A percentile compares a stretch with the other conserved stretches of the same genome.
Conservation (phyloP, 2,888 invertebrate species). For the Hydroisotoma schaefferi region DNA sequence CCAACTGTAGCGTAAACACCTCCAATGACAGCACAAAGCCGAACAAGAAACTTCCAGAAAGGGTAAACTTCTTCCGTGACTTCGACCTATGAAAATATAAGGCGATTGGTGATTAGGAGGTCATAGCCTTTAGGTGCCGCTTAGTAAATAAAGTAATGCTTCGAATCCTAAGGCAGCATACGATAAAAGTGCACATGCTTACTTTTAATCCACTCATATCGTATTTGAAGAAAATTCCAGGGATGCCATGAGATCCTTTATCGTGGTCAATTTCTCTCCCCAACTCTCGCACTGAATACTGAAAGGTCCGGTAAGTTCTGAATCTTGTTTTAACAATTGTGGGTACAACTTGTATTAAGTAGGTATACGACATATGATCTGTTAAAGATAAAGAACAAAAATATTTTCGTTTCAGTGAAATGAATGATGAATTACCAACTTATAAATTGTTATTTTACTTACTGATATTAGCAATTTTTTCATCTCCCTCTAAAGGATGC, state of each 20-base stretch:
- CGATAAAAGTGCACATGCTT: too few species aligned
- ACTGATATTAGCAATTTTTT: slow-evolving; percentile 70
- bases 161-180: neutral
- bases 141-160: neutral
- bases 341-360: slow-evolving; percentile 93
- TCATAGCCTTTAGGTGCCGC: too few species aligned
- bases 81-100: slow-evolving; percentile 39
- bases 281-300: slow-evolving; percentile 90
- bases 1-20: slow-evolving; percentile 77
- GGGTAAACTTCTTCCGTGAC: slow-evolving; percentile 73
- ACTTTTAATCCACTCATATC: slow-evolving; percentile 88
- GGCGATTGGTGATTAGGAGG: too few species aligned
- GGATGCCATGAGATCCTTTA: slow-evolving; percentile 84
- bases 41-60: slow-evolving; percentile 73
- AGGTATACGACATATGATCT: slow-evolving; percentile 80
- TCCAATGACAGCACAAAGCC: slow-evolving; percentile 85
- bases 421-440: neutral
- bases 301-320: slow-evolving; percentile 60
- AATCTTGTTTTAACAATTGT: slow-evolving; percentile 79
- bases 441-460: slow-evolving; percentile 50
- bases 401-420: neutral
- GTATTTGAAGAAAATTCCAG: slow-evolving; percentile 93
- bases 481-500: slow-evolving; percentile 93
- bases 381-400: slow-evolving; percentile 51
- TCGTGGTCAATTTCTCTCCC: slow-evolving; percentile 68